Conservation (phyloP, 1,140 invertebrate species). For the Bombyx mori region DNA sequence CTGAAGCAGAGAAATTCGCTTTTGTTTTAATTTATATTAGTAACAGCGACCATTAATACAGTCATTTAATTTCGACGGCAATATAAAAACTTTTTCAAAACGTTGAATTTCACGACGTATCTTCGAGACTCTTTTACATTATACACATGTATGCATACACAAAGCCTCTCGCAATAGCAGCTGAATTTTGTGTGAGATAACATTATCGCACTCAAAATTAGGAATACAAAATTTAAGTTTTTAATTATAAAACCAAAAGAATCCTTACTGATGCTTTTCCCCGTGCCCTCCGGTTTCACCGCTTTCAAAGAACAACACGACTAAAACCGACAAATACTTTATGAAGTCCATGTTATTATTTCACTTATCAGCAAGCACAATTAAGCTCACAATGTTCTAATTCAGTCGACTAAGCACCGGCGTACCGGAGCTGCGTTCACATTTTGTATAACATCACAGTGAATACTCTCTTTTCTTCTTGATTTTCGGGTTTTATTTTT, state of each 20-base stretch:
- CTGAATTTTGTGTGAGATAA: no score
- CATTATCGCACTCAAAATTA: no score
- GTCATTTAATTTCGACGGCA: no score
- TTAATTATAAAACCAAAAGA: not conserved
- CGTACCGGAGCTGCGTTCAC: slow-evolving; percentile 29
- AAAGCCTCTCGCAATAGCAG: no score
- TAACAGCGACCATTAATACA: no score
- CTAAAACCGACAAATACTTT: slow-evolving; percentile 40
- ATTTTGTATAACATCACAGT: slow-evolving; percentile 42
- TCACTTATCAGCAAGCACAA: slow-evolving; percentile 11
- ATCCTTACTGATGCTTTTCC: slow-evolving; percentile 50
- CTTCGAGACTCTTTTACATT: not conserved
- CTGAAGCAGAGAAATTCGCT: no score
- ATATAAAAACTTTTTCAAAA: no score
- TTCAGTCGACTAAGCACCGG: slow-evolving; percentile 19
- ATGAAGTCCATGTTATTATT: slow-evolving; percentile 38
- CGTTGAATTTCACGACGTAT: not conserved
- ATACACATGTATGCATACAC: not conserved
- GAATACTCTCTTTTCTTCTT: slow-evolving; percentile 32
- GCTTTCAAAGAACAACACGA: slow-evolving; percentile 36
- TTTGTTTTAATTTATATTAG: no score
- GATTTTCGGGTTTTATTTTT: slow-evolving; percentile 32
- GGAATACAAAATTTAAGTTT: not conserved
- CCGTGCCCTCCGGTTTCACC: slow-evolving; percentile 52
- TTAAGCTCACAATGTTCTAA: slow-evolving; percentile 16